Evolutionary conservation across 2,797 vertebrate species (phyloP), one percentile per base, ranked within the genome.

Genomic region (Darevskia nairensis): DNA sequence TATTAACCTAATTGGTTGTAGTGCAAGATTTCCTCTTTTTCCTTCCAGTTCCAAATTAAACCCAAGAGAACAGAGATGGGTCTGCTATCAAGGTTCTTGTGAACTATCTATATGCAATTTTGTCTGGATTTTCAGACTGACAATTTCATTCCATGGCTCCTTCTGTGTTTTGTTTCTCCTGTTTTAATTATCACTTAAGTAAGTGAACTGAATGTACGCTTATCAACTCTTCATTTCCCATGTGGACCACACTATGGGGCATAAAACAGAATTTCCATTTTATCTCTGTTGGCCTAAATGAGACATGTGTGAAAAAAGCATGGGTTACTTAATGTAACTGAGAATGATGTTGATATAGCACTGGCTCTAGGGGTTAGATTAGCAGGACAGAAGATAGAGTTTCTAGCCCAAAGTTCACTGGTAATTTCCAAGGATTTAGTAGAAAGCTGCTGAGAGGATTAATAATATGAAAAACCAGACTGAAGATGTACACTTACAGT

Each of bases 161-260:
- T 96, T 96, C 94, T 96, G 97, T 94, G 96, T 96, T 97, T 95
- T 96, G 86, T 93, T 94, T 94, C 93, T 97, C 96, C 95, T 86
- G 94, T 97, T 97, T 97, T 97, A 98, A 98, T 98, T 98, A 97
- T 97, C 96, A 97, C 97, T 97, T 96, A 96, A 96, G 93, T 96
- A 96, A 97, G 93, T 96, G 96, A 92, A 95, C 93, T 93, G 96
- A 92, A 93, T 96, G 95, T 94, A 95, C 95, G 95, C 89, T 93
- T 96, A 96, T 95, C 96, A 97, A 95, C 96, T 93, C 85, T 91
- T 96, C 97, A 96, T 98, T 97, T 98, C 97, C 97, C 97, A 92
- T 89, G 94, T 95, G 98, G 95, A 94, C 95, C 92, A 94, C 95
- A 92, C 95, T 95, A 95, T 96, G 92, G 94, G 94, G 96, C 95